phyloP scores from a whole-genome alignment of 2,888 invertebrate genomes.

The Drosophila leonis region DNA sequence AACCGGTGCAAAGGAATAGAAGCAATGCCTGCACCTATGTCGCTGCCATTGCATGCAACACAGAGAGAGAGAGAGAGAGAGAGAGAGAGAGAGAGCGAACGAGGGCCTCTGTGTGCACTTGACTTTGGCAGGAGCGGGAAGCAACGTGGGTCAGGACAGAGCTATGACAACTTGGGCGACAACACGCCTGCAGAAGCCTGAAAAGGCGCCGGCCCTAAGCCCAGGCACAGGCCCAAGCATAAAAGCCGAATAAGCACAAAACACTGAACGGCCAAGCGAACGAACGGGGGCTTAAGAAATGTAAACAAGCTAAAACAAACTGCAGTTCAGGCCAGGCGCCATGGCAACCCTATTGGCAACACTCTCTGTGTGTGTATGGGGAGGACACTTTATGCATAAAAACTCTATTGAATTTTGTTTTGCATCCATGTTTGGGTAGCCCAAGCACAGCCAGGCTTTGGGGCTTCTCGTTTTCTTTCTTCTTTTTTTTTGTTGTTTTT shows the following conservation, averaged over 20 bases:
- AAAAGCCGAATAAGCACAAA: conserved; percentile 60
- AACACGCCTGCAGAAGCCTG: conserved; percentile 47
- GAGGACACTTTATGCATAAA: conserved; percentile 51
- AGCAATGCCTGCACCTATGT: conserved; percentile 51
- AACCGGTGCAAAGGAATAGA: conserved; percentile 48
- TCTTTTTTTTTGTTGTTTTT: conserved; percentile 2
- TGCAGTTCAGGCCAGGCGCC: conserved; percentile 55
- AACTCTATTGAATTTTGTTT: conserved; percentile 56
- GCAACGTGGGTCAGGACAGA: conserved; percentile 29
- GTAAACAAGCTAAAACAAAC: conserved; percentile 61
- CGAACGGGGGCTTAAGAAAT: conserved; percentile 48
- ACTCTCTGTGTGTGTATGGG: conserved; percentile 12
- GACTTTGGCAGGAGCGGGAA: conserved; percentile 60
- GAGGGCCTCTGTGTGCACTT: conserved; percentile 62
- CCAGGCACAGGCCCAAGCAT: conserved; percentile 51
- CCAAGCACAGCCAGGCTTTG: not conserved
- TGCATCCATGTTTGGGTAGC: conserved; percentile 29
- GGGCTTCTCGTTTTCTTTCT: conserved; percentile 8
- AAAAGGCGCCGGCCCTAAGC: conserved; percentile 40
- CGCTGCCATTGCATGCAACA: conserved; percentile 57
- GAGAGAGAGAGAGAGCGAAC: not conserved
- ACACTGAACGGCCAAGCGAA: conserved; percentile 44
- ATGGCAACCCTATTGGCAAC: conserved; percentile 62
- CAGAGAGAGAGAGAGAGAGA: not conserved
- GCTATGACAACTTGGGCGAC: conserved; percentile 64